These are phyloP conservation scores for Stomatorhinus ivindoensis DNA, from an alignment of 2,113 vertebrate species.

Conservation along the genomic window DNA sequence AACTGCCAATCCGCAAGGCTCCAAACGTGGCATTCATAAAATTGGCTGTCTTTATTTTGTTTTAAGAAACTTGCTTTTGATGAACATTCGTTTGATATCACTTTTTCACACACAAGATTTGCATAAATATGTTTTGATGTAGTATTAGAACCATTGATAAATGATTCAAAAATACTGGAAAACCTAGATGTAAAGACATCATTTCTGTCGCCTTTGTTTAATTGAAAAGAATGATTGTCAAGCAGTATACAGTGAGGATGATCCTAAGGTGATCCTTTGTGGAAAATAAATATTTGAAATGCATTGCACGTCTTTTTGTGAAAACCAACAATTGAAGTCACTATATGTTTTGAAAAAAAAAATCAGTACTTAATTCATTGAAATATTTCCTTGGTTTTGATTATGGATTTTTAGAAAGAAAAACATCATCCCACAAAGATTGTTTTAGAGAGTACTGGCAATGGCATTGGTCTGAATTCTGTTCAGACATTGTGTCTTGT, in stretches of 20 bases:
- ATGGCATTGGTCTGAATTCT: not conserved
- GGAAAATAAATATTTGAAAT: not conserved
- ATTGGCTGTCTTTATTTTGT: conserved; percentile 24
- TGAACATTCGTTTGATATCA: conserved; percentile 21
- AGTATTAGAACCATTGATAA: conserved; percentile 14
- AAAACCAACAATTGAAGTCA: not conserved
- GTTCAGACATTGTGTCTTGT: not conserved
- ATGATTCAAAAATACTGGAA: conserved; percentile 12
- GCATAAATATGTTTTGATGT: conserved; percentile 24
- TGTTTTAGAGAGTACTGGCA: not conserved
- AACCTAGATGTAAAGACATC: not conserved
- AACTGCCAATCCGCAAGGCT: not conserved
- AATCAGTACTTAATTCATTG: not conserved
- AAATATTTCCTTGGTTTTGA: not conserved
- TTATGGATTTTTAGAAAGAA: not conserved
- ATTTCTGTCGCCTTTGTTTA: conserved; percentile 7
- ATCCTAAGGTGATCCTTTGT: too few species aligned
- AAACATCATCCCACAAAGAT: not conserved
- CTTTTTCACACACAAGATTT: conserved; percentile 21
- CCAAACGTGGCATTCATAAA: conserved; percentile 15
- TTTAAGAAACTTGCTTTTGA: conserved; percentile 25
- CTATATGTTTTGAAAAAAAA: not conserved
- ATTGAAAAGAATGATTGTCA: not conserved
- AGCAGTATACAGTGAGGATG: too few species aligned
- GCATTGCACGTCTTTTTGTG: not conserved